Base-by-base conservation (phyloP, 2,888 invertebrate species). In the Eilema caniola region DNA sequence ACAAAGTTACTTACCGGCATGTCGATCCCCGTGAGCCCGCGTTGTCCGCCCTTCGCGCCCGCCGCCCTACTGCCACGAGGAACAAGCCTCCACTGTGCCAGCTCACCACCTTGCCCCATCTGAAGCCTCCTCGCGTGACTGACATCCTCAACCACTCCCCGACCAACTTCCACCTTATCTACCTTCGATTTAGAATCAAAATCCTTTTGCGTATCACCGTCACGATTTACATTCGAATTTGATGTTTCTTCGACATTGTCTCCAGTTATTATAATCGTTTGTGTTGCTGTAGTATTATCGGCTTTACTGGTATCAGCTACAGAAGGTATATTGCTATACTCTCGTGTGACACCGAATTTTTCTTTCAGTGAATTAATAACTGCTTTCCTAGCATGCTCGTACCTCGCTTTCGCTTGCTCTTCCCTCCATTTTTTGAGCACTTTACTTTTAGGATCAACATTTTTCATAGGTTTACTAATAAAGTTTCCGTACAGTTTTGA, bases 101-200 rank as follows among this genome's bases (percentile, higher is more conserved):
- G 88, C 89, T 86, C 92, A 89, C 93, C 86, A 90, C 93, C 94
- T 92, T 90, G 90, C 90, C 90, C 94, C 92, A 92, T 89, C 92
- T 89, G 91, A 90, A 88, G 89, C 88, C 83, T 90, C 87, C 89
- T 95, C 85, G 94, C 94, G 94, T 95, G 94, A 91, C 92, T 88
- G 81, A 79, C 86, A 90, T 91, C 89, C 87, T 88, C 90, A 82
- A 78, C 83, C 73, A 70, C 83, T 78, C 71, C 74, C 80, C 66
- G 74, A 62, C 81, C 72, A 87, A 87, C 79, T 75, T 80, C 88
- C 83, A 90, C 92, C 83, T 78, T 92, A 89, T 80, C 53, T 69
- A 65, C 74, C 74, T 66, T 76, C 25, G 62, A 69, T 73, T 78
- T 86, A 87, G 79, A 84, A 79, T 75, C 80, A 75, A 83, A 78